Evolutionary conservation across 2,888 invertebrate genomes (phyloP), one percentile per base, ranked within the genome.

Genomic region (Hydriomena furcata): DNA sequence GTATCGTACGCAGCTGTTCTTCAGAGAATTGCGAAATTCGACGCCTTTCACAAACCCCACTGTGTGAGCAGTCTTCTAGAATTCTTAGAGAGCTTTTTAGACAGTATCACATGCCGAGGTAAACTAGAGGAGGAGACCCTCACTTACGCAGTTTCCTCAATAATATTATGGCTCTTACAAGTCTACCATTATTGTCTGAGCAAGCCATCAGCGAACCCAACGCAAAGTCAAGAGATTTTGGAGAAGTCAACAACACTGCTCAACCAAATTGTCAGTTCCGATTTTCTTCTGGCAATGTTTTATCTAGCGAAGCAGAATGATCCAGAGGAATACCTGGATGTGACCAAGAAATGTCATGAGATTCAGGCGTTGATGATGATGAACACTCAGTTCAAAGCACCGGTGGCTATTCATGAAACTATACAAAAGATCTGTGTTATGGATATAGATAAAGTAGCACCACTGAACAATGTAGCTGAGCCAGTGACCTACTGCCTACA

Each of bases 1-100:
- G 96, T 98, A 0, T 97, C 98, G 0, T 97, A 97, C 76, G 96
- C 96, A 4, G 96, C 98, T 2, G 97, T 97, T 0, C 81, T 98
- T 20, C 95, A 95, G 71, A 93, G 97, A 68, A 95, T 98, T 53
- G 94, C 97, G 41, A 96, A 96, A 82, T 98, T 97, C 81, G 96
- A 96, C 63, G 95, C 96, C 38, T 94, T 95, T 70, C 94, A 94
- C 51, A 97, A 97, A 74, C 95, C 96, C 0, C 96, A 97, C 76
- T 98, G 98, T 76, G 93, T 98, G 30, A 91, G 95, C 11, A 96
- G 97, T 61, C 88, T 98, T 3, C 80, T 98, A 42, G 97, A 97
- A 66, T 95, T 98, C 70, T 83, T 98, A 21, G 95, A 96, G 74
- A 93, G 94, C 32, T 92, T 93, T 31, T 83, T 93, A 34, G 92